phyloP scores from a whole-genome alignment of 2,797 vertebrate species.

The Rhinatrema bivittatum region DNA sequence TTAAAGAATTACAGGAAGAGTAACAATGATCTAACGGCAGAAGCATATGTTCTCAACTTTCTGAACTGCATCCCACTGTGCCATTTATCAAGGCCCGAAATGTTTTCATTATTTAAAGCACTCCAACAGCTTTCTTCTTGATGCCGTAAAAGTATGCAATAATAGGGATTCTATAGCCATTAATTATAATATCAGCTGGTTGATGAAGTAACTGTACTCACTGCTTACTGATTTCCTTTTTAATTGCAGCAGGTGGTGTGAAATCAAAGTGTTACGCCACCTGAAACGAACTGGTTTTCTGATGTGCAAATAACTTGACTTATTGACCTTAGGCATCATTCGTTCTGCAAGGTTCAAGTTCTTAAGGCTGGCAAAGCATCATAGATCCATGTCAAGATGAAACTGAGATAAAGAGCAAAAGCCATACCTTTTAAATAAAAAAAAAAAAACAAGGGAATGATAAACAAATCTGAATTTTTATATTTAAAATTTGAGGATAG shows the following conservation, averaged over 20 bases:
- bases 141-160: slow-evolving; percentile 37
- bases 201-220: slow-evolving; percentile 30
- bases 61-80: slow-evolving; percentile 39
- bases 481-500: too few species aligned
- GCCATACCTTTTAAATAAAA: too few species aligned
- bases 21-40: slow-evolving; percentile 36
- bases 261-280: slow-evolving; percentile 18
- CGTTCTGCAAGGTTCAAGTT: too few species aligned
- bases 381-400: too few species aligned
- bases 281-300: too few species aligned
- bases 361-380: too few species aligned
- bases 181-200: slow-evolving; percentile 39
- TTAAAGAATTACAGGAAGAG: slow-evolving; percentile 44
- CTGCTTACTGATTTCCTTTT: slow-evolving; percentile 25
- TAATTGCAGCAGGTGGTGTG: slow-evolving; percentile 31
- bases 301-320: too few species aligned
- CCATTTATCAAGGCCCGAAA: slow-evolving; percentile 40
- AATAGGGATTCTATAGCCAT: slow-evolving; percentile 38
- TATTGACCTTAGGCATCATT: too few species aligned
- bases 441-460: too few species aligned
- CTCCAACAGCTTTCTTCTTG: slow-evolving; percentile 35
- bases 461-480: too few species aligned
- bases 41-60: slow-evolving; percentile 44
- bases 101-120: slow-evolving; percentile 50
- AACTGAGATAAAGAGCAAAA: too few species aligned